These are phyloP conservation scores for Pempheris klunzingeri DNA, from an alignment of 2,797 vertebrate species.

Conservation along the genomic window DNA sequence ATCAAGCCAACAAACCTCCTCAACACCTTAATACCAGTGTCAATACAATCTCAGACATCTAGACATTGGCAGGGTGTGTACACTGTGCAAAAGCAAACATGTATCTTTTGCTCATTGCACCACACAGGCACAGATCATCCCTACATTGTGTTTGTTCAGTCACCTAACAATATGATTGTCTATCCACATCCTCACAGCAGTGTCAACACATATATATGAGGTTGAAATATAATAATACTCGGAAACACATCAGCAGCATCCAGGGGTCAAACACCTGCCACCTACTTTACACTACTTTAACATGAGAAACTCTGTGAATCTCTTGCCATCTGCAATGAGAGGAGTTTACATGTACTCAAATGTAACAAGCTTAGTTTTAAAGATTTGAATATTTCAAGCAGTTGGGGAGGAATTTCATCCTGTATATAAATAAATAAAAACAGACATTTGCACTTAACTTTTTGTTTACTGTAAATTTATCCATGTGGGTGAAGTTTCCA, in stretches of 20 bases:
- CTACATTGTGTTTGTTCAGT: conserved; percentile 26
- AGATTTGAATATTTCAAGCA: not conserved
- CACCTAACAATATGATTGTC: conserved; percentile 15
- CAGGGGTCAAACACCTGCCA: conserved; percentile 38
- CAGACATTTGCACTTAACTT: not conserved
- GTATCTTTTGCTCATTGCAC: not conserved
- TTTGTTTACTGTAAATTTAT: not conserved
- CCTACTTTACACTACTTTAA: conserved; percentile 44
- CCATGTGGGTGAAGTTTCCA: too few relatives aligned
- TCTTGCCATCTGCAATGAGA: not conserved
- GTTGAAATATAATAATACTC: conserved; percentile 61
- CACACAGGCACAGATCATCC: not conserved
- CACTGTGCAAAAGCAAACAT: conserved; percentile 18
- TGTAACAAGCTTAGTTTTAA: not conserved
- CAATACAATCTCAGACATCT: conserved; percentile 10
- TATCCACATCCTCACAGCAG: conserved; percentile 5
- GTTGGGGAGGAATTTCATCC: not conserved
- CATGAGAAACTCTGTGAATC: conserved; percentile 8
- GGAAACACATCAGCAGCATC: conserved; percentile 23
- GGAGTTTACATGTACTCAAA: not conserved
- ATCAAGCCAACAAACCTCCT: conserved; percentile 1
- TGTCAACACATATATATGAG: conserved; percentile 45
- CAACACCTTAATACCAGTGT: conserved; percentile 16
- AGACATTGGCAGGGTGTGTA: not conserved
- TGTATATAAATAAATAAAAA: not conserved